These are phyloP conservation scores for Sceloporus tristichus DNA, from an alignment of 2,113 vertebrate genomes.

Conservation along the genomic window DNA sequence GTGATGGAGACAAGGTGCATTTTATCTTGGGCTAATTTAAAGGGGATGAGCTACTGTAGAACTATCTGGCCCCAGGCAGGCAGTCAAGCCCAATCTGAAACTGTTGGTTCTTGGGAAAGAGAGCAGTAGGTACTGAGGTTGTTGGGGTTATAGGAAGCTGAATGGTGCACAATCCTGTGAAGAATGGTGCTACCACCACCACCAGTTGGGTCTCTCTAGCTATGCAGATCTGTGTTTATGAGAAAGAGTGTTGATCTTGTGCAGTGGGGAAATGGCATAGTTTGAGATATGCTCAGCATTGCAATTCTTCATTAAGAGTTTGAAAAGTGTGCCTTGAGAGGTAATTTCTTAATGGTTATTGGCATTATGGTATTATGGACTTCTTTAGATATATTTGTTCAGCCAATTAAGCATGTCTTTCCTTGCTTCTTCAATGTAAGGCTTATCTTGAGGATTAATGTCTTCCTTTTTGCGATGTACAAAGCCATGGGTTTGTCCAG, in stretches of 20 bases:
- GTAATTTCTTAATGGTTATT: background rate
- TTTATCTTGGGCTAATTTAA: too few species aligned
- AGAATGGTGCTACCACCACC: background rate
- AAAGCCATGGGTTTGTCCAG: constrained; percentile 92
- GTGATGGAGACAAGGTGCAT: too few species aligned
- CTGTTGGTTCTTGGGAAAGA: background rate
- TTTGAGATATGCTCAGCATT: background rate
- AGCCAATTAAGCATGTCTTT: constrained; percentile 90
- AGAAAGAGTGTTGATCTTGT: background rate
- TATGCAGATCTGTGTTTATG: background rate
- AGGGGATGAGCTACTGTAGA: too few species aligned
- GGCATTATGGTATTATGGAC: background rate
- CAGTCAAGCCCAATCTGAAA: background rate
- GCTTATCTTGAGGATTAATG: constrained; percentile 83
- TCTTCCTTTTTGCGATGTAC: constrained; percentile 92
- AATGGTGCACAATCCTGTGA: background rate
- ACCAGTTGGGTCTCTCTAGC: background rate
- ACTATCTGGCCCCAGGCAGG: background rate
- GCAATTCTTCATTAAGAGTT: background rate
- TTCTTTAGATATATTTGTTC: constrained; percentile 83
- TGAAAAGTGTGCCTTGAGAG: background rate
- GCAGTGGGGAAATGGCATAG: background rate
- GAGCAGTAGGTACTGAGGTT: background rate
- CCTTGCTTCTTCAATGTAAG: constrained; percentile 86
- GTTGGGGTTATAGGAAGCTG: background rate